These are phyloP conservation scores for Nemotelus pantherinus DNA, from an alignment of 2,888 invertebrate species.

Conservation along the genomic window DNA sequence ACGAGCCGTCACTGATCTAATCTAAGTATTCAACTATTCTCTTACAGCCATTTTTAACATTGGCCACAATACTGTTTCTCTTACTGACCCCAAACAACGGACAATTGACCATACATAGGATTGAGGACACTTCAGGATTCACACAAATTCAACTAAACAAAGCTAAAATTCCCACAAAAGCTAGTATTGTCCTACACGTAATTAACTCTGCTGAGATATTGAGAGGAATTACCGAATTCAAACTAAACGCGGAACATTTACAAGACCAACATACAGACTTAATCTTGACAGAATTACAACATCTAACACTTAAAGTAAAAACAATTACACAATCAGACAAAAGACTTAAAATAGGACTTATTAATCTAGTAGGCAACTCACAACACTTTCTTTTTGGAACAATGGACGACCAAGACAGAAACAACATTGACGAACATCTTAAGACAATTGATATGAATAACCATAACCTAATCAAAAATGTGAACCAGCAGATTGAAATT, in stretches of 20 bases:
- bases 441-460: conserved; percentile 34
- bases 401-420: conserved; percentile 40
- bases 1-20: too few relatives aligned
- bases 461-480: conserved; percentile 40
- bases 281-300: conserved; percentile 22
- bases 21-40: too few relatives aligned
- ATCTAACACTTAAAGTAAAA: conserved; percentile 22
- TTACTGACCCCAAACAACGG: too few relatives aligned
- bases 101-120: too few relatives aligned
- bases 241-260: conserved; percentile 14
- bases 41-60: too few relatives aligned
- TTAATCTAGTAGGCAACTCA: conserved; percentile 33
- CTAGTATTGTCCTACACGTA: conserved; percentile 17
- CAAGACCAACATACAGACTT: not conserved
- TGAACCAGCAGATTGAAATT: conserved; percentile 47
- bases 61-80: too few relatives aligned
- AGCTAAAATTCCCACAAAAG: conserved; percentile 3
- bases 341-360: conserved; percentile 41
- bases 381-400: conserved; percentile 43
- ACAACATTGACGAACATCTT: conserved; percentile 42
- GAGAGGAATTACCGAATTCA: conserved; percentile 8
- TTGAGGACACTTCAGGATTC: too few relatives aligned
- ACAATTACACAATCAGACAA: conserved; percentile 14
- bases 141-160: too few relatives aligned
- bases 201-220: not conserved